phyloP scores from a whole-genome alignment of 2,888 invertebrate genomes.

The Ornithoptera alexandrae region DNA sequence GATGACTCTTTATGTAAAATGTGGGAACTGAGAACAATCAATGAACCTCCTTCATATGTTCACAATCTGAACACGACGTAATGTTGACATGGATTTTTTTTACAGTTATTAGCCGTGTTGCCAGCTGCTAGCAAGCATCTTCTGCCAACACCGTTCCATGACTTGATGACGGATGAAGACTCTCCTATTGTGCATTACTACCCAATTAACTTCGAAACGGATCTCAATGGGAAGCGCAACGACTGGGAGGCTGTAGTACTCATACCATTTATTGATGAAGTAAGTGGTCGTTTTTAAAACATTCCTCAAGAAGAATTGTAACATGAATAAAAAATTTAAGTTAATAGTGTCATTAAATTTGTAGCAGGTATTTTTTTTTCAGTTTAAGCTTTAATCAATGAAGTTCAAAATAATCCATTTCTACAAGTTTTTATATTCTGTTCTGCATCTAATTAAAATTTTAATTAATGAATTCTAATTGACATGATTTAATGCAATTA shows the following conservation, averaged over 20 bases:
- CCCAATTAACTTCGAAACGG: slow-evolving; percentile 93
- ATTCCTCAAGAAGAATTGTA: not conserved
- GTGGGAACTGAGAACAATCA: too few species aligned
- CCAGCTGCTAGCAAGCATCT: slow-evolving; percentile 91
- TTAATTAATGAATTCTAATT: too few species aligned
- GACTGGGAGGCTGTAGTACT: slow-evolving; percentile 98
- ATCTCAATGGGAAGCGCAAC: slow-evolving; percentile 96
- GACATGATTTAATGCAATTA: too few species aligned
- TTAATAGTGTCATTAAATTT: too few species aligned
- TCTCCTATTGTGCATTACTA: slow-evolving; percentile 95
- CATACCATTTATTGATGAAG: slow-evolving; percentile 95
- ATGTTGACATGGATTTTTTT: not conserved
- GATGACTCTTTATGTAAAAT: too few species aligned
- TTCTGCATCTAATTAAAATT: too few species aligned
- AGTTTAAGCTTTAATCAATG: too few species aligned
- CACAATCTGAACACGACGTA: too few species aligned
- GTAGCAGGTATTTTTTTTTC: too few species aligned
- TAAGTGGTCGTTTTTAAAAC: slow-evolving; percentile 37
- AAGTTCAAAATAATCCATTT: too few species aligned
- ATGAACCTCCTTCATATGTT: too few species aligned
- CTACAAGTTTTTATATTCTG: too few species aligned
- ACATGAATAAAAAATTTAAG: not conserved
- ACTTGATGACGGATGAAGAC: slow-evolving; percentile 87
- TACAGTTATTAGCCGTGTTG: slow-evolving; percentile 89
- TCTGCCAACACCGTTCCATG: slow-evolving; percentile 88